Evolutionary conservation across 2,113 vertebrate genomes (phyloP).

Genomic region (Phodopus roborovskii): DNA sequence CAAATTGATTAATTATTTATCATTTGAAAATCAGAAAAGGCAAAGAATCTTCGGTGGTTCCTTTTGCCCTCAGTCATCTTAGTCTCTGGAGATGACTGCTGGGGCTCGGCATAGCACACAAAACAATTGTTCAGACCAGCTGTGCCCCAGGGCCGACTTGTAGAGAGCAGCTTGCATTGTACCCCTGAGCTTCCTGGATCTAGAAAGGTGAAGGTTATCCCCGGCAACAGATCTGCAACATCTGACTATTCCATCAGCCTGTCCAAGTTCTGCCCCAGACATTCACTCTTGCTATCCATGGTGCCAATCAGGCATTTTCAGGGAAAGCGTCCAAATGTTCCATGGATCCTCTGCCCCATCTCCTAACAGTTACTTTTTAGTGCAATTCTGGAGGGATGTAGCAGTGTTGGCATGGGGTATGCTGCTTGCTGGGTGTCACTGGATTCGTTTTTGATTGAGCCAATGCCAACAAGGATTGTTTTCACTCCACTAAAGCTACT

Average conservation of each 20-base stretch:
- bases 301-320: background rate
- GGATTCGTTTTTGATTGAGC: constrained; percentile 19
- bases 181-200: background rate
- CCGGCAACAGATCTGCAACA: background rate
- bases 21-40: background rate
- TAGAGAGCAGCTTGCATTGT: background rate
- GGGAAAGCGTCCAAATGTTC: background rate
- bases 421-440: background rate
- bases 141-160: accelerated
- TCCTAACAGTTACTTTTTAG: background rate
- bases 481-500: background rate
- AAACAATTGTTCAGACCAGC: background rate
- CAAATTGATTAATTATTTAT: background rate
- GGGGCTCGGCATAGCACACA: background rate
- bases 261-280: background rate
- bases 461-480: background rate
- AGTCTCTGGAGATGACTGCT: background rate
- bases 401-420: background rate
- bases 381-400: background rate
- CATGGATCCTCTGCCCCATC: background rate
- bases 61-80: background rate
- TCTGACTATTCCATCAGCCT: background rate
- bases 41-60: background rate
- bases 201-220: background rate
- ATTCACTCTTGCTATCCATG: background rate